Base-by-base conservation (phyloP, 1,140 invertebrate genomes). In the Neodiprion lecontei region DNA sequence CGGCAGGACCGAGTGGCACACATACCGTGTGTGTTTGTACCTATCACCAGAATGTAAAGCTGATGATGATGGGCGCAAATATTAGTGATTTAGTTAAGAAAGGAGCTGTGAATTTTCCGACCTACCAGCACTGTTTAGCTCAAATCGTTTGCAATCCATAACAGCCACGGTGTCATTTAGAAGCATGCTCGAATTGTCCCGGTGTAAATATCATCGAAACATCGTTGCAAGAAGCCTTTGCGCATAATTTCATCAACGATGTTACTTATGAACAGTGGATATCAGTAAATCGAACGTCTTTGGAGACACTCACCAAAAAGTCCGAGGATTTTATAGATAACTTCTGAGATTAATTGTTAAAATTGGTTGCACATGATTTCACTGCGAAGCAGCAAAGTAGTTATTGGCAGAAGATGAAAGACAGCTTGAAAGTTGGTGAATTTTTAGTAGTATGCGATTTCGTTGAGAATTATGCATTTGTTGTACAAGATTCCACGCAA, bases 391-490 rank as follows among this genome's bases (percentile, higher is more conserved):
- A 72, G 50, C 79, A 77, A 73, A 48, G 72, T 53, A 69, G 14
- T 65, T 79, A 74, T 74, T 80, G 77, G 66, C 74, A 77, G 48
- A 21, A 71, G 69, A 49, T 72, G 2, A 82, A 81, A 76, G 67
- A 78, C 72, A 73, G 77, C 49, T 66, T 78, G 11, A 61, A 65
- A 50, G 72, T 73, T 11, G 69, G 67, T 67, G 79, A 79, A 70
- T 75, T 77, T 77, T 11, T 81, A 48, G 71, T 76, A 17, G 47
- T 80, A 21, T 77, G 77, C 47, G 81, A 85, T 77, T 84, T 83
- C 78, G 78, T 77, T 8, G 76, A 85, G 77, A 84, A 85, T 67
- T 85, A 79, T 72, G 76, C 77, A 47, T 84, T 81, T 74, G 50
- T 80, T 8, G 73, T 81, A 67, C 78, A 84, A 73, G 77, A 84